Evolutionary conservation across 2,888 invertebrate genomes (phyloP), one percentile per base, ranked within the genome.

Genomic region (Pandemis corylana): DNA sequence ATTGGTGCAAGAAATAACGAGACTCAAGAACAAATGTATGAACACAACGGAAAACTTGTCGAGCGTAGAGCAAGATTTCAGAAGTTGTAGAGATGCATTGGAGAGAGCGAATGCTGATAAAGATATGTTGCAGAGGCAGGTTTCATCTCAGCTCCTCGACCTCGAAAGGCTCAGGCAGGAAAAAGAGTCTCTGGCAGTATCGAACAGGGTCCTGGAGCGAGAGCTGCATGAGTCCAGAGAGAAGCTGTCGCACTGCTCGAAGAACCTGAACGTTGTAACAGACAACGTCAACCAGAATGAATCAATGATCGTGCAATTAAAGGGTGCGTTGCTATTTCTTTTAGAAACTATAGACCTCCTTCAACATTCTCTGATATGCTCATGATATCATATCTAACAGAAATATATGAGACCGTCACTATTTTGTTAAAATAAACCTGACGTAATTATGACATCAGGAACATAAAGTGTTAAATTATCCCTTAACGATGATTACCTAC

Each of bases 91-190:
- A 79, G 96, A 96, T 80, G 95, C 96, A 36, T 87, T 97, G 71
- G 96, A 97, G 77, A 94, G 96, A 81, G 91, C 95, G 0, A 92
- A 95, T 76, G 88, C 93, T 5, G 97, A 98, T 80, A 97, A 96
- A 81, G 97, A 97, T 78, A 96, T 96, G 76, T 89, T 97, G 41
- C 97, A 97, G 81, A 94, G 97, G 56, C 97, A 97, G 87, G 94
- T 96, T 51, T 96, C 96, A 9, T 91, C 95, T 7, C 97, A 97
- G 79, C 92, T 97, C 61, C 87, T 97, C 63, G 97, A 97, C 80
- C 90, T 96, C 41, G 96, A 97, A 77, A 95, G 97, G 71, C 91
- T 97, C 46, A 95, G 96, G 78, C 97, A 97, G 89, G 97, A 97
- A 80, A 97, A 97, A 79, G 97, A 98, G 81, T 95, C 96, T 13